Percentiles rank a stretch among this genome's conserved stretches.
phyloP scores from a whole-genome alignment of 2,797 vertebrate species.

The Thalassophryne amazonica region DNA sequence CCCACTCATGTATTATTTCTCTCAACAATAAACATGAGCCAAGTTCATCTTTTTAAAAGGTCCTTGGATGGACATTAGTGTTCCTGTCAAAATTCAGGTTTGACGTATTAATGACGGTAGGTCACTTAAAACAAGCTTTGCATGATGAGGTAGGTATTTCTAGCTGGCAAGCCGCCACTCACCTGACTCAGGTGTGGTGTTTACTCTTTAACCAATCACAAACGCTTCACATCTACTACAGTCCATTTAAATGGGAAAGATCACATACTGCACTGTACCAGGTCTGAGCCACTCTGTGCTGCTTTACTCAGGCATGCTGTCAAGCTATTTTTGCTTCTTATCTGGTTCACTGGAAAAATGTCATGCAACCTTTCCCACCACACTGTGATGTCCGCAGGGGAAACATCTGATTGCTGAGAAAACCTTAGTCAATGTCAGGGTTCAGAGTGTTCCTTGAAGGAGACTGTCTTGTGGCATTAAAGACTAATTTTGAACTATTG shows the following conservation, averaged over 20 bases:
- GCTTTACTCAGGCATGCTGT: background rate
- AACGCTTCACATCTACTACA: conserved; percentile 5
- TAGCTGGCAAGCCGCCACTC: conserved; percentile 15
- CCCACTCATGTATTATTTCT: background rate
- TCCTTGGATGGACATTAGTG: background rate
- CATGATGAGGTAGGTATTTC: conserved; percentile 5
- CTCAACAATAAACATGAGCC: too few species aligned
- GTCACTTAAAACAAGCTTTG: background rate
- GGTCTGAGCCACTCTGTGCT: background rate
- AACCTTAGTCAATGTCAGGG: conserved; percentile 37
- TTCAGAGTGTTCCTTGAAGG: conserved; percentile 8
- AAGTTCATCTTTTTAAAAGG: conserved; percentile 2
- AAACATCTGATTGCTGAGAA: conserved; percentile 26
- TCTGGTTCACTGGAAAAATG: conserved; percentile 18
- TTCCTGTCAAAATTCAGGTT: conserved; percentile 6
- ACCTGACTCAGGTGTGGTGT: conserved; percentile 11
- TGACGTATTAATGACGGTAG: background rate
- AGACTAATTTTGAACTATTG: conserved; percentile 28
- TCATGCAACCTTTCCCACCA: conserved; percentile 10
- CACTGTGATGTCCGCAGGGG: conserved; percentile 15
- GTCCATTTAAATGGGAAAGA: background rate
- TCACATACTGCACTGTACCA: background rate
- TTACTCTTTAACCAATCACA: conserved; percentile 21
- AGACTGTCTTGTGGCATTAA: conserved; percentile 13
- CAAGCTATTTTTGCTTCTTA: conserved; percentile 8